Percentiles rank a stretch among this genome's conserved stretches.
Conservation (phyloP, 2,113 vertebrate genomes). For the Dasyurus viverrinus region DNA sequence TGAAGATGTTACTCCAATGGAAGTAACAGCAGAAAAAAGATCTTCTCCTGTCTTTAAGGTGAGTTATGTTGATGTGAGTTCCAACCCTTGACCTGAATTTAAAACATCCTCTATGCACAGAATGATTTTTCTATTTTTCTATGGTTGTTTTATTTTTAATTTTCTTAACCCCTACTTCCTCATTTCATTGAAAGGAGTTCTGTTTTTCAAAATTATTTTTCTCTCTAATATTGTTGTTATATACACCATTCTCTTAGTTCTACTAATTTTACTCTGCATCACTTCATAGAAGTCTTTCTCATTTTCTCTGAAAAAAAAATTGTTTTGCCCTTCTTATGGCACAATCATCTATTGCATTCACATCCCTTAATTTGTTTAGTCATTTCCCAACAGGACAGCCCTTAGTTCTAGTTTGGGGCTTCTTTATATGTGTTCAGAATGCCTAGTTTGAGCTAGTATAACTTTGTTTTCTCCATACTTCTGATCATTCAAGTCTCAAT, state of each 20-base stretch:
- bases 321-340: neutral
- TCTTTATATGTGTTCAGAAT: neutral
- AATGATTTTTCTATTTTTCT: neutral
- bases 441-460: neutral
- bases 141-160: neutral
- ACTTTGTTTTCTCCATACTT: neutral
- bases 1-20: conserved; percentile 97
- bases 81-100: conserved; percentile 23
- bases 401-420: neutral
- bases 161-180: neutral
- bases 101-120: conserved; percentile 44
- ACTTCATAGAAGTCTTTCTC: neutral
- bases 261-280: neutral
- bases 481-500: conserved; percentile 37
- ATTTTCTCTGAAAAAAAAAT: neutral
- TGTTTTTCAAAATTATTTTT: neutral
- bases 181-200: neutral
- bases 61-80: conserved; percentile 38
- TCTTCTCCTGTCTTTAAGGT: conserved; percentile 90
- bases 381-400: neutral
- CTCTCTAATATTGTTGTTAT: neutral
- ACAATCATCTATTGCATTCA: neutral
- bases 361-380: neutral
- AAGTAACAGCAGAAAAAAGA: conserved; percentile 92
- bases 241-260: neutral